phyloP scores from a whole-genome alignment of 2,113 vertebrate species.

The Hippocampus comes region DNA sequence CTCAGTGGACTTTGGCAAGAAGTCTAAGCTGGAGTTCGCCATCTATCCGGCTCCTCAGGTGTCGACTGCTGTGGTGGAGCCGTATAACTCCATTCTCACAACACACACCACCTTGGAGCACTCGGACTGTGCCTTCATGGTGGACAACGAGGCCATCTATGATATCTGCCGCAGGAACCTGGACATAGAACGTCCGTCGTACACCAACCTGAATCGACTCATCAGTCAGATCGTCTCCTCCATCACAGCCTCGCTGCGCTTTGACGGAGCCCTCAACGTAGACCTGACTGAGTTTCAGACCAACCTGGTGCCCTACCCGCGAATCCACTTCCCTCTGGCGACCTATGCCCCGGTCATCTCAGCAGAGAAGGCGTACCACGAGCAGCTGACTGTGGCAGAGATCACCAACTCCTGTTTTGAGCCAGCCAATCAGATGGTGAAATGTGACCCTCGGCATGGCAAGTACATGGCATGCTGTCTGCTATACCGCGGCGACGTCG shows the following conservation, averaged over 20 bases:
- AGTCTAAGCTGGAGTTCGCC: conserved; percentile 67
- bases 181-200: conserved; percentile 59
- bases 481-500: conserved; percentile 53
- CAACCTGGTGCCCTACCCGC: conserved; percentile 74
- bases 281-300: conserved; percentile 74
- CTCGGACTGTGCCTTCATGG: conserved; percentile 69
- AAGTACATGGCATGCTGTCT: conserved; percentile 65
- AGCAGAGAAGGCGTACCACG: conserved; percentile 60
- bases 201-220: conserved; percentile 64
- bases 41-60: conserved; percentile 66
- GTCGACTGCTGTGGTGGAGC: conserved; percentile 65
- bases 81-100: conserved; percentile 67
- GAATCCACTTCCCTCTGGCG: conserved; percentile 83
- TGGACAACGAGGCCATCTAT: conserved; percentile 68
- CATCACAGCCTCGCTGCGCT: conserved; percentile 64
- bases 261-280: conserved; percentile 58
- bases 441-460: conserved; percentile 56
- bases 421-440: conserved; percentile 56
- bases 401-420: conserved; percentile 65
- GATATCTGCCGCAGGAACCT: conserved; percentile 66
- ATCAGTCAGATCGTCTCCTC: conserved; percentile 60
- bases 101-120: conserved; percentile 69
- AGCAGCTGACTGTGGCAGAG: conserved; percentile 60
- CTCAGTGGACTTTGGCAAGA: conserved; percentile 64
- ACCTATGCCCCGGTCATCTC: conserved; percentile 83